Evolutionary conservation across 2,113 vertebrate genomes (phyloP), one percentile per base, ranked within the genome.

Genomic region (Electrona antarctica): DNA sequence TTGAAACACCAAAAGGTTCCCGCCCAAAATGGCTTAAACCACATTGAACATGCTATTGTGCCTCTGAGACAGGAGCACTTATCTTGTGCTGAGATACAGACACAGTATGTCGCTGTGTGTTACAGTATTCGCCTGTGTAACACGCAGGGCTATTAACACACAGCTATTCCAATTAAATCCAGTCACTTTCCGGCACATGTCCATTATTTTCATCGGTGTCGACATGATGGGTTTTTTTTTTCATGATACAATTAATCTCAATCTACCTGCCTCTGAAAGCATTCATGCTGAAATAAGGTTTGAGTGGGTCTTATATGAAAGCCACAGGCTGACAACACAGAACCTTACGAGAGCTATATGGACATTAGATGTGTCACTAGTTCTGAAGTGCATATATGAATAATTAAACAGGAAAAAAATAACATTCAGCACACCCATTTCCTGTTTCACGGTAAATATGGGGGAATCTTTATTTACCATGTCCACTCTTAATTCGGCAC

Each of bases 361-460:
- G 73, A 81, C 67, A 78, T 14, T 29, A 6, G 10, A 10, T 33
- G 46, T 21, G 15, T 21, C 49, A 7, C 29, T 11, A 46, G 78
- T 72, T 71, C 66, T 71, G 60, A 87, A 86, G 85, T 76, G 71
- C 82, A 73, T 54, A 71, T 55, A 78, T 90, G 8, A 89, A 91
- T 90, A 85, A 89, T 87, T 89, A 8, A 91, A 62, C 51, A 58
- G 72, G 28, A 28, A 21, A 6, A 12, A 76, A 21, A 87, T 29
- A 72, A 33, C 14, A 76, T 60, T 60, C 67, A 66, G 72, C 73
- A 77, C 73, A 71, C 80, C 77, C 83, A 88, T 88, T 88, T 92
- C 81, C 87, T 79, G 83, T 84, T 87, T 78, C 64, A 75, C n/a
- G 47, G 81, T 86, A 87, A 86, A 85, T 82, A 85, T 57, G 84